Conservation (phyloP, 2,888 invertebrate genomes). For the Antitype chi region DNA sequence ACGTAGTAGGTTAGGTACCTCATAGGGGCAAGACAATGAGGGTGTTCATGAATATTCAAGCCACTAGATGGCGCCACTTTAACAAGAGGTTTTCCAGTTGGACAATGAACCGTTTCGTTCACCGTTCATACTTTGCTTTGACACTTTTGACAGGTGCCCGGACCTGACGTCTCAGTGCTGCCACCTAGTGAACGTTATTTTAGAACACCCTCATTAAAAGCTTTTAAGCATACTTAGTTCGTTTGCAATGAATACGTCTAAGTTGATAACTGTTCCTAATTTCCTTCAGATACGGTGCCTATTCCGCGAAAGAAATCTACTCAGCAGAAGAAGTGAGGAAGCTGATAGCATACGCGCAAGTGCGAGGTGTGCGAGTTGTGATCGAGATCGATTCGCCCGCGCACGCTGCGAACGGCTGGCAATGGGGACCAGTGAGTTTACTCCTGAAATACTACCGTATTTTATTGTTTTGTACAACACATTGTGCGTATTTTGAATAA, state of each 20-base stretch:
- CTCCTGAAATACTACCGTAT: not conserved
- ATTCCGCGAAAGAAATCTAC: slow-evolving; percentile 93
- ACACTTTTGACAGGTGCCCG: no score
- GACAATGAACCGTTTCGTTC: no score
- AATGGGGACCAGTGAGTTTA: slow-evolving; percentile 92
- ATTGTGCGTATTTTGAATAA: not conserved
- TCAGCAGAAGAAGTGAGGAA: slow-evolving; percentile 91
- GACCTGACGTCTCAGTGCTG: no score
- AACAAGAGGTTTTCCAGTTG: no score
- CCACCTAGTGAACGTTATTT: no score
- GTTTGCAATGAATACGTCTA: not conserved
- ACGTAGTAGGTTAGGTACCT: no score
- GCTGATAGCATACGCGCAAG: slow-evolving; percentile 94
- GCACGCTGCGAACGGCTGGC: slow-evolving; percentile 96
- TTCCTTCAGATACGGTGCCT: slow-evolving; percentile 92
- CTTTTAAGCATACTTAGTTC: not conserved
- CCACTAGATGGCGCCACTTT: no score
- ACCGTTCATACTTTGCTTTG: no score
- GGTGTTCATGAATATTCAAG: no score
- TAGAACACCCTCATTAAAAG: no score
- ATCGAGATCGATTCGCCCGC: slow-evolving; percentile 97
- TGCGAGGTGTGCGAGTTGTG: slow-evolving; percentile 95
- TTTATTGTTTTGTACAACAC: not conserved
- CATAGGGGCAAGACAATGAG: not conserved
- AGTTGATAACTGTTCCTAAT: not conserved